Evolutionary conservation across 2,113 vertebrate genomes (phyloP), one percentile per base, ranked within the genome.

Genomic region (Cottus gobio): DNA sequence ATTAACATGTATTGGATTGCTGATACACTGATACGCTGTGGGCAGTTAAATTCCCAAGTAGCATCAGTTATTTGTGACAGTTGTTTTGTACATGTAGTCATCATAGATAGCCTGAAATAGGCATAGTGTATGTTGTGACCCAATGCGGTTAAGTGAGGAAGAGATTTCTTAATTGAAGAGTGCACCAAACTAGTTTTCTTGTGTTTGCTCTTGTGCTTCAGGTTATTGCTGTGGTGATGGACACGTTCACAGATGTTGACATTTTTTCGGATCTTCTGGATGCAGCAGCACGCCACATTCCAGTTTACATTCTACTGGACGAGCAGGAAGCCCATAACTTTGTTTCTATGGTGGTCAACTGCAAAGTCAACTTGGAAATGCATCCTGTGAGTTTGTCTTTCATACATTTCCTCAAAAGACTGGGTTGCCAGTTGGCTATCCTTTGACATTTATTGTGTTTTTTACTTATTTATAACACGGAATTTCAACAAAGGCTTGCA

Each of bases 221-320:
- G 98, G 97, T 99, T 79, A 96, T 99, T 57, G 98, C 96, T 1
- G 95, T 99, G 22, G 98, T 98, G 83, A 99, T 99, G 98, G 98
- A 99, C 84, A 87, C 95, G 75, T 99, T 99, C 89, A 99, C 98
- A 0, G 98, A 99, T 0, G 94, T 99, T 78, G 97, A 99, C 85
- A 95, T 99, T 82, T 97, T 99, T 22, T 68, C 93, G 0, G 98
- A 99, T 72, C 96, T 99, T 42, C 71, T 99, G 85, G 97, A 98
- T 0, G 97, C 96, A 0, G 96, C 98, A 0, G 93, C 94, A 0
- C 97, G 97, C 20, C 95, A 96, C 0, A 94, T 99, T n/a, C 96
- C 98, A 0, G 96, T 99, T 84, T 99, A 99, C 90, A 96, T 99
- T 83, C 91, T 99, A 68, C 91, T 99, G 81, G 98, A 99, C 22